Base-by-base conservation (phyloP, 2,113 vertebrate species). In the Neotragus pygmaeus region DNA sequence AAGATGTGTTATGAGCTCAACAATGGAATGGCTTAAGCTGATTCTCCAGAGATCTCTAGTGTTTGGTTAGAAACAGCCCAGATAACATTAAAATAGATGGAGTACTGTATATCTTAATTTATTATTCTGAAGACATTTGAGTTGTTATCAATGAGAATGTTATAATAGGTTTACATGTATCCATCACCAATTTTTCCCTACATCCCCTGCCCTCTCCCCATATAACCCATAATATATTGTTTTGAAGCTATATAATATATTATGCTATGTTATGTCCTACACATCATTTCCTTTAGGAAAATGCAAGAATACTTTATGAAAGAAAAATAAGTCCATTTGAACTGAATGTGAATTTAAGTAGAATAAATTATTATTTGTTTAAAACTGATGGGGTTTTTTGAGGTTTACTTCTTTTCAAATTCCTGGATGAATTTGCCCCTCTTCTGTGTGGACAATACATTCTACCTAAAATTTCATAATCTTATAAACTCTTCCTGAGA, bases 211-310 rank as follows among this genome's bases (percentile, higher is more conserved):
- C 12, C 13, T 30, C 12, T 53, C 2, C 19, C 2, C 51, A 33
- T 1, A 57, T 45, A 88, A 84, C 13, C 3, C 10, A 80, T 17
- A 19, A 8, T 66, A 23, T 30, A 64, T 28, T 73, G 88, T 93
- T 93, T 28, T 80, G 19, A 81, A 94, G 53, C 0, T 84, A 88
- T 73, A 39, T 70, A 39, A 39, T 70, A 36, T 70, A 39, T 70
- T 39, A 39, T 70, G n/a, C 11, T 73, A 70, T 70, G 21, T 73
- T 39, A 73, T 39, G 51, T 80, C 27, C 60, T 91, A 64, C 12
- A 62, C 15, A 77, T 66, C 5, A 75, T 86, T 90, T 86, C 30
- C 70, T 73, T 89, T 28, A 57, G 66, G 3, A 83, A 94, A 94
- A 53, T 28, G 2, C 28, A 96, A 94, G 64, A 66, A 73, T 6